Evolutionary conservation across 2,113 vertebrate species (phyloP).

Genomic region (Pollimyrus isidori): DNA sequence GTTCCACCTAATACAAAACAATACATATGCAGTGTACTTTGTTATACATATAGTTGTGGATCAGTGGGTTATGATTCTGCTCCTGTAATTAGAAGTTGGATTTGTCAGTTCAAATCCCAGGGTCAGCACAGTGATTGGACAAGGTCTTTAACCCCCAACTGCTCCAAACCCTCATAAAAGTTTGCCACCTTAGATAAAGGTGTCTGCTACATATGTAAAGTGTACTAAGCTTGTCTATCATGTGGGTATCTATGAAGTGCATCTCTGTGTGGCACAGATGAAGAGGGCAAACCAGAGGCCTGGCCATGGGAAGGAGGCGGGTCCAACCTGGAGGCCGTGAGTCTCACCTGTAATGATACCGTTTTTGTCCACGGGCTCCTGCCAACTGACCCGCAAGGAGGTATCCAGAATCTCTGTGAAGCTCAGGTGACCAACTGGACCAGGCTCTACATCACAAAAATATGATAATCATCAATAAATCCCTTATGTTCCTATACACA

Average conservation of each 20-base stretch:
- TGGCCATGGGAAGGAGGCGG: not conserved
- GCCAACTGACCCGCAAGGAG: slow-evolving; percentile 91
- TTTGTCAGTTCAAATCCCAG: not conserved
- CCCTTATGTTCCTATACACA: not conserved
- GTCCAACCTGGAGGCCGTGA: not conserved
- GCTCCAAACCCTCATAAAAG: too few species aligned
- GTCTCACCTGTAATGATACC: slow-evolving; percentile 80
- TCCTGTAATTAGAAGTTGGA: not conserved
- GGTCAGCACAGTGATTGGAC: not conserved
- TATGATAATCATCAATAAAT: slow-evolving; percentile 11
- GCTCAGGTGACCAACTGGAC: slow-evolving; percentile 80
- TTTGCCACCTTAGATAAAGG: not conserved
- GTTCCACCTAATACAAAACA: not conserved
- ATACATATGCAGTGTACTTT: not conserved
- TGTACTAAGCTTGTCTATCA: not conserved
- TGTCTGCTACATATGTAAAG: not conserved
- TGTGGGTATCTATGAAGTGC: not conserved
- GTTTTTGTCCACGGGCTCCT: slow-evolving; percentile 84
- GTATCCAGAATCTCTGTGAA: slow-evolving; percentile 94
- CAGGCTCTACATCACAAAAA: slow-evolving; percentile 64
- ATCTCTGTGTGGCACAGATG: not conserved
- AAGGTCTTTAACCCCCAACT: not conserved
- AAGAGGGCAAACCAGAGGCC: not conserved
- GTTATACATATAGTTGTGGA: not conserved
- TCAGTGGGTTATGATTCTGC: not conserved